Percentiles rank a stretch among this genome's conserved stretches.
Evolutionary conservation across 2,888 invertebrate species (phyloP).

Genomic region (Metacarcinus magister): DNA sequence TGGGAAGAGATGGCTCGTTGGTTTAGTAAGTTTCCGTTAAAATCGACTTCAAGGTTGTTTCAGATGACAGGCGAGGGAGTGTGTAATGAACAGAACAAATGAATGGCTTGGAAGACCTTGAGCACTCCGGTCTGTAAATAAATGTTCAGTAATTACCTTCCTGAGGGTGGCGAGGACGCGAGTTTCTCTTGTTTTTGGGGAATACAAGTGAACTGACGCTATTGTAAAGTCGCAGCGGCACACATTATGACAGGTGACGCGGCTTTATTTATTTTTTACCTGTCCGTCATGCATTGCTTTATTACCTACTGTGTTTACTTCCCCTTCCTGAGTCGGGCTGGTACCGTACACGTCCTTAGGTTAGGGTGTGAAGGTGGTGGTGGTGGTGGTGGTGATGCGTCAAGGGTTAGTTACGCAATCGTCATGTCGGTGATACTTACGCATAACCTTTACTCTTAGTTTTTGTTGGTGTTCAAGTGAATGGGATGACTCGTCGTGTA

Average conservation of each 20-base stretch:
- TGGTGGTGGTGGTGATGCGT: too few species aligned
- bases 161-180: neutral
- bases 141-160: neutral
- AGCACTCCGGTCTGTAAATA: neutral
- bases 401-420: neutral
- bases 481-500: neutral
- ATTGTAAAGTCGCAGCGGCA: too few species aligned
- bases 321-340: too few species aligned
- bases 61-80: neutral
- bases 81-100: neutral
- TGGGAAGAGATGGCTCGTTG: neutral
- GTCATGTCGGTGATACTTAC: neutral
- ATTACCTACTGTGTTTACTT: too few species aligned
- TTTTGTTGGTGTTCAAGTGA: neutral
- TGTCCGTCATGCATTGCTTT: too few species aligned
- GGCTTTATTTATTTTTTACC: too few species aligned
- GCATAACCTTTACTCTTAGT: neutral
- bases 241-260: too few species aligned
- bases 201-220: neutral
- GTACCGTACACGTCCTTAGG: too few species aligned
- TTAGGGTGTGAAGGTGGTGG: too few species aligned
- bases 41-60: neutral
- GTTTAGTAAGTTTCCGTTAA: neutral
- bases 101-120: neutral
- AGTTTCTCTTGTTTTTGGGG: neutral